Conservation (phyloP, 2,888 invertebrate species). For the Aphelenchoides bicaudatus region DNA sequence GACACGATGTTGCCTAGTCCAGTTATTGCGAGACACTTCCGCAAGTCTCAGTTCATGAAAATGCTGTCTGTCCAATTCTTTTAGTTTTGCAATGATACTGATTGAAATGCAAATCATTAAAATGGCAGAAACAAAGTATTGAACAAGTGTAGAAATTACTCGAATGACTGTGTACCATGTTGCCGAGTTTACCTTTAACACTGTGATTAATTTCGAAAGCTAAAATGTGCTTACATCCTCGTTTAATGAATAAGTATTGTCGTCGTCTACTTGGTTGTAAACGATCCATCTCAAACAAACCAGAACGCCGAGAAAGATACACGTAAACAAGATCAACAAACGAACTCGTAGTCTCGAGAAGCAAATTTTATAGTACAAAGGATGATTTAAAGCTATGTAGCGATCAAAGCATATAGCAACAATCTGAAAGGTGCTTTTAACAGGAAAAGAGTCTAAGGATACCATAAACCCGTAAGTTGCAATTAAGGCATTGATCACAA, state of each 20-base stretch:
- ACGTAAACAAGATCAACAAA: slow-evolving; percentile 19
- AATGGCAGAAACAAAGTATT: slow-evolving; percentile 35
- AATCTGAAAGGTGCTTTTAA: slow-evolving; percentile 19
- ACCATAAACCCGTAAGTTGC: slow-evolving; percentile 38
- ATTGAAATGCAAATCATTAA: slow-evolving; percentile 29
- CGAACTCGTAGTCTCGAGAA: slow-evolving; percentile 29
- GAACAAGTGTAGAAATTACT: slow-evolving; percentile 28
- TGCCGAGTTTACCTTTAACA: slow-evolving; percentile 26
- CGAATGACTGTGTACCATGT: slow-evolving; percentile 27
- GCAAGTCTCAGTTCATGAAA: slow-evolving; percentile 32
- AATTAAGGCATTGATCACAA: slow-evolving; percentile 34
- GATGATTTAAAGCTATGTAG: slow-evolving; percentile 33
- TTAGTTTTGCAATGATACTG: slow-evolving; percentile 26
- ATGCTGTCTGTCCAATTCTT: slow-evolving; percentile 26
- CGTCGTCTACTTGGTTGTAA: slow-evolving; percentile 25
- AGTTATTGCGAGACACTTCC: slow-evolving; percentile 27
- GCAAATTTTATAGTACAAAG: slow-evolving; percentile 31
- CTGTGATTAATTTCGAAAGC: background rate
- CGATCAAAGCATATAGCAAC: slow-evolving; percentile 38
- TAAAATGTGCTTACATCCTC: slow-evolving; percentile 6
- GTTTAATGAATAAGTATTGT: slow-evolving; percentile 27
- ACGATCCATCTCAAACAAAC: slow-evolving; percentile 31
- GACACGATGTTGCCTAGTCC: slow-evolving; percentile 32
- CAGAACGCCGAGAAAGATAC: slow-evolving; percentile 25
- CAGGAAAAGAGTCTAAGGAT: background rate